Evolutionary conservation across 1,140 invertebrate species (phyloP), one percentile per base, ranked within the genome.

Genomic region (Bombus terrestris): DNA sequence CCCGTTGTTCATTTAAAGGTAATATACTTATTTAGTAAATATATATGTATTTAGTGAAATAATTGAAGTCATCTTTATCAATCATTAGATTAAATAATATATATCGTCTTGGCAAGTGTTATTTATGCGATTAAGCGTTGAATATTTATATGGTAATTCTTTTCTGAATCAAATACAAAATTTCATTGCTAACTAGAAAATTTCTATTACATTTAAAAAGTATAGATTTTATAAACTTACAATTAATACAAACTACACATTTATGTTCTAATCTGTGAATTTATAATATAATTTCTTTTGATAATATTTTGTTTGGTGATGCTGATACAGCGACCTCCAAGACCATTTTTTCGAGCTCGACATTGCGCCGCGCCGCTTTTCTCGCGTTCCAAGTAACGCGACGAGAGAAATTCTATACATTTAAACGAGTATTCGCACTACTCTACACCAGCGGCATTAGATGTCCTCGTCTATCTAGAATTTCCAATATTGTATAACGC

Each of bases 401-500:
- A 78, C 39, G 72, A 88, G 66, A 88, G 83, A 89, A 89, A 89
- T 85, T 81, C 83, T 85, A 88, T 85, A 81, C 81, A 73, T 37
- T 74, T 53, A 81, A 64, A 81, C 82, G 59, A 79, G 73, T 68
- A 64, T 69, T 77, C 72, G 76, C 77, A 74, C 75, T 32, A 71
- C 41, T 73, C 76, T 69, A 43, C 69, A 43, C 79, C 22, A 76
- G 68, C 53, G 75, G 64, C 71, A 72, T 88, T 66, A 47, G 37
- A 35, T 82, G 64, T 82, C 78, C 53, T 15, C 22, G 28, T 78
- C 12, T 85, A 88, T 88, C 43, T 89, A 88, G 66, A 62, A 87
- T 88, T 81, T 85, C 81, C 76, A 68, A 72, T 69, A 78, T 88
- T 85, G 68, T 78, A 89, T 71, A 88, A 69, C 73, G 83, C 68